Evolutionary conservation across 2,888 invertebrate species (phyloP).

Genomic region (Lasioglossum calceatum): DNA sequence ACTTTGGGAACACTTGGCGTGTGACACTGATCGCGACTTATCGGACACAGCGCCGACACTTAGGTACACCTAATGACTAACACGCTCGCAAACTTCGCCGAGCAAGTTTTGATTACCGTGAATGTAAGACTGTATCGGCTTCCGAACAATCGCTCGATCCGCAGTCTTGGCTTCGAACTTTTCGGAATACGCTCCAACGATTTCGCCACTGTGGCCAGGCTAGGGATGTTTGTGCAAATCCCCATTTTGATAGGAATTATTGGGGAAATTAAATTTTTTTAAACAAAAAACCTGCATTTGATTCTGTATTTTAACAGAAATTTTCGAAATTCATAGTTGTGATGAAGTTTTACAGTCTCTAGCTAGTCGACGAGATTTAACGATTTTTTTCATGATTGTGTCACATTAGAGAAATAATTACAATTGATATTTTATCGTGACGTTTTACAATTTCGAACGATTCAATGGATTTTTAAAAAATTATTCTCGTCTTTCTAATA

Average conservation of each 20-base stretch:
- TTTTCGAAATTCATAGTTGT: not conserved
- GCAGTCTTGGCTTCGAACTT: not conserved
- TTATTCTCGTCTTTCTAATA: not conserved
- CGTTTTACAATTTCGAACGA: not conserved
- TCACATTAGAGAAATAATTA: not conserved
- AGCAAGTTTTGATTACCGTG: constrained; percentile 22
- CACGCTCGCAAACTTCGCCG: constrained; percentile 31
- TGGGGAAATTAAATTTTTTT: not conserved
- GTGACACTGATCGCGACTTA: constrained; percentile 67
- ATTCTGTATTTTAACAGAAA: too few relatives aligned
- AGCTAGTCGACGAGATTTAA: not conserved
- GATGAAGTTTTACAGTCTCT: not conserved
- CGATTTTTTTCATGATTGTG: not conserved
- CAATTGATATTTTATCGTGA: not conserved
- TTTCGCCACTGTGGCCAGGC: not conserved
- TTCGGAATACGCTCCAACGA: not conserved
- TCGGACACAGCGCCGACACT: constrained; percentile 53
- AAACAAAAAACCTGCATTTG: not conserved
- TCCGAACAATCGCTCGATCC: constrained; percentile 7
- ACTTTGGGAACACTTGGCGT: constrained; percentile 67
- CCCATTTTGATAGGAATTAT: not conserved
- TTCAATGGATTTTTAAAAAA: not conserved
- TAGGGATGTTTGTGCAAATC: not conserved
- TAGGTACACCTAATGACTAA: constrained; percentile 37
- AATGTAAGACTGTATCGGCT: constrained; percentile 20